Conservation (phyloP, 2,113 vertebrate species). For the Nothoprocta perdicaria region DNA sequence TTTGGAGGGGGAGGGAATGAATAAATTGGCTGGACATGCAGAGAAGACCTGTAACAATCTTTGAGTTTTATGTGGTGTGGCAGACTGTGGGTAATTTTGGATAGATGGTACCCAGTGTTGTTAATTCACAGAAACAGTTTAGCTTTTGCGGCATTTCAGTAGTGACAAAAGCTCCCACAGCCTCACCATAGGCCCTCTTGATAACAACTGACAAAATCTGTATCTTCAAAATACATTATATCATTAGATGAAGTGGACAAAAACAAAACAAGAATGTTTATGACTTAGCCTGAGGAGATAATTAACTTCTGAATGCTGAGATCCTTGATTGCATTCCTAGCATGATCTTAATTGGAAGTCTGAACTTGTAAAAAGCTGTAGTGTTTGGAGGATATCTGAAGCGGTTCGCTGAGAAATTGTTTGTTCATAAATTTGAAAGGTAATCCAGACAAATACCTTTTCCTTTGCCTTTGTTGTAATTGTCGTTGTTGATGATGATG, state of each 20-base stretch:
- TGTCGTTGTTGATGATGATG: conserved; percentile 70
- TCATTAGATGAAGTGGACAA: conserved; percentile 79
- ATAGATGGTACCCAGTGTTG: conserved; percentile 11
- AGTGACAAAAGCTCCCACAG: conserved; percentile 61
- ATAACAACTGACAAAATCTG: conserved; percentile 67
- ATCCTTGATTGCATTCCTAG: conserved; percentile 82
- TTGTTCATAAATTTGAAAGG: conserved; percentile 73
- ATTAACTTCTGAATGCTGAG: conserved; percentile 82
- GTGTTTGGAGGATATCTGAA: conserved; percentile 63
- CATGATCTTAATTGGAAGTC: conserved; percentile 80
- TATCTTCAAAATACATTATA: conserved; percentile 58
- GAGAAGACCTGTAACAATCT: conserved; percentile 13
- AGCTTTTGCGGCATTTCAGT: conserved; percentile 52
- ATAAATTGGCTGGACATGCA: background rate
- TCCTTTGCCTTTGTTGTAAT: conserved; percentile 35
- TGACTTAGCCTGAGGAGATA: conserved; percentile 80
- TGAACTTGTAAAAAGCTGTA: conserved; percentile 70
- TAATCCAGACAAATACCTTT: conserved; percentile 73
- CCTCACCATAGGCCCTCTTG: conserved; percentile 55
- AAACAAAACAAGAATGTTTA: conserved; percentile 75
- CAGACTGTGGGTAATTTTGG: conserved; percentile 56
- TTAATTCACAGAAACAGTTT: conserved; percentile 63
- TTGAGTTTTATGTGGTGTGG: conserved; percentile 24
- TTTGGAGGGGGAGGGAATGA: background rate
- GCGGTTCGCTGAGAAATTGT: conserved; percentile 71